Evolutionary conservation across 1,140 invertebrate genomes (phyloP).

Genomic region (Mamestra configurata): DNA sequence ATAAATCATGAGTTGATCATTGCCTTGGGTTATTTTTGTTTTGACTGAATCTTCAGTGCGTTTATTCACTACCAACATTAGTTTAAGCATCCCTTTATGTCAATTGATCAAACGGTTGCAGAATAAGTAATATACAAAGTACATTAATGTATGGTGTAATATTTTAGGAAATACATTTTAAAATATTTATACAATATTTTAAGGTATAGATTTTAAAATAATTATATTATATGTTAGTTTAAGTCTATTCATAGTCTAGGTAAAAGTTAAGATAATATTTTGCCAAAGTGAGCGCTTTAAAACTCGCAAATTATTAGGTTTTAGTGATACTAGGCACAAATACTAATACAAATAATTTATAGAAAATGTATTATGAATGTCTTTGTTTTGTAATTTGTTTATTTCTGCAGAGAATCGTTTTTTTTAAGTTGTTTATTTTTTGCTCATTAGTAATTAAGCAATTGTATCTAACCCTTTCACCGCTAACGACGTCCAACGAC

Average conservation of each 20-base stretch:
- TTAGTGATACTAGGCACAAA: neutral
- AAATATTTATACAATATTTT: constrained; percentile 6
- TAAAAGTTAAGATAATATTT: neutral
- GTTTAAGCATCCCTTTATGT: constrained; percentile 1
- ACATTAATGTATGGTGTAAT: neutral
- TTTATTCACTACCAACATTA: neutral
- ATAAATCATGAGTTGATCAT: too few relatives aligned
- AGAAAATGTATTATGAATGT: neutral
- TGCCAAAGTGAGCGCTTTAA: too few relatives aligned
- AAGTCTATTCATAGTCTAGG: neutral
- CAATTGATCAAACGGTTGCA: neutral
- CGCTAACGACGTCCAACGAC: neutral
- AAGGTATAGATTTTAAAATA: neutral
- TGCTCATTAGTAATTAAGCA: neutral
- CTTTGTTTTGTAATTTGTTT: constrained; percentile 6
- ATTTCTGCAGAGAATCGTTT: constrained; percentile 1
- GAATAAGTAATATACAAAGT: constrained; percentile 12
- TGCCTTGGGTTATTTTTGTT: neutral
- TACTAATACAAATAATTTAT: neutral
- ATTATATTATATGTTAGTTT: neutral
- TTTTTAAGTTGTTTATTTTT: neutral
- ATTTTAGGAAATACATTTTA: constrained; percentile 1
- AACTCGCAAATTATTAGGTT: too few relatives aligned
- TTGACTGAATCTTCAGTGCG: neutral
- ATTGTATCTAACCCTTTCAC: constrained; percentile 9